A percentile compares a stretch with the other conserved stretches of the same genome.
phyloP scores from a whole-genome alignment of 2,113 vertebrate species.

The Macquaria australasica region DNA sequence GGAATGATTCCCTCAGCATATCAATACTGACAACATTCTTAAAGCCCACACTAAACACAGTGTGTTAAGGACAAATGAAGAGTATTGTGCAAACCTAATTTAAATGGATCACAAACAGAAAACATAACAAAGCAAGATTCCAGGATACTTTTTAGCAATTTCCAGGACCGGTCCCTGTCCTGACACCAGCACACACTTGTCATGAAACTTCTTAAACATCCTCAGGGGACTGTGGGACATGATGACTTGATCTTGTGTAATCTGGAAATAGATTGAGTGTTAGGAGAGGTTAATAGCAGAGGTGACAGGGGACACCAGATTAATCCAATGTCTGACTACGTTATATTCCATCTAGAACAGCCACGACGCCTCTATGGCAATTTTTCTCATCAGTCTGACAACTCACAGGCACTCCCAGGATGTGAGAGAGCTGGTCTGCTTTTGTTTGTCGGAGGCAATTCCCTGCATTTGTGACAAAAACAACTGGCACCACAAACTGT shows the following conservation, averaged over 20 bases:
- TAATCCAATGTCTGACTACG: background rate
- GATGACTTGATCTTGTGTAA: conserved; percentile 91
- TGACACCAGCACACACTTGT: conserved; percentile 92
- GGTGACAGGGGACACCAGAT: background rate
- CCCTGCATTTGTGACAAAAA: conserved; percentile 95
- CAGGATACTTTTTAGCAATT: conserved; percentile 92
- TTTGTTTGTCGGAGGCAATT: conserved; percentile 92
- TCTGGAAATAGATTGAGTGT: conserved; percentile 77
- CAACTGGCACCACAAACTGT: conserved; percentile 90
- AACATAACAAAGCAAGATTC: background rate
- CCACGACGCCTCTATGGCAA: background rate
- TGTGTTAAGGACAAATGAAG: background rate
- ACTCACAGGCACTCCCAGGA: conserved; percentile 91
- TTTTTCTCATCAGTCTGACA: background rate
- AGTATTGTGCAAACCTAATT: conserved; percentile 7
- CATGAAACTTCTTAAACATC: conserved; percentile 91
- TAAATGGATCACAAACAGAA: background rate
- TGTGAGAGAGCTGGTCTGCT: conserved; percentile 90
- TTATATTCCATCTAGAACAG: background rate
- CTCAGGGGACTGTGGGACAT: conserved; percentile 94
- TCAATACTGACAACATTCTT: conserved; percentile 90
- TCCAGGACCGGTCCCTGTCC: conserved; percentile 93
- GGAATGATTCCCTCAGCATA: conserved; percentile 88
- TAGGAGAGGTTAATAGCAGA: conserved; percentile 6
- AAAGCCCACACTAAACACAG: conserved; percentile 87